These are phyloP conservation scores for Orchesella flavescens DNA, from an alignment of 2,888 invertebrate genomes.

Conservation along the genomic window DNA sequence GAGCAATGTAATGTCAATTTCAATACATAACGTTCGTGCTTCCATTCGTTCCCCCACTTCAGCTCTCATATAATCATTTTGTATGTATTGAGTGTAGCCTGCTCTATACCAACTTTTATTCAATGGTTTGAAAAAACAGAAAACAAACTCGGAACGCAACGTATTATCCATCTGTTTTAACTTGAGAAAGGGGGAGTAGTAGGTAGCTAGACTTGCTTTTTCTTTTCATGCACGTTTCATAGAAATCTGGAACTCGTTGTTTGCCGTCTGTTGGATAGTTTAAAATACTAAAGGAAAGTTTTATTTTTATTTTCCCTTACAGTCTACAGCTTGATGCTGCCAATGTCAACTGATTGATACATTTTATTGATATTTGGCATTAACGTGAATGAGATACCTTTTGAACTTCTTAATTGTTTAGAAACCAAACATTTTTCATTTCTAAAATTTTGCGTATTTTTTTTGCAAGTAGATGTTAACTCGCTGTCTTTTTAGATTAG, in stretches of 20 bases:
- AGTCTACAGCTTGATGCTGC: no score
- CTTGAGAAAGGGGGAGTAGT: background rate
- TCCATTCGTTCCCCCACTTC: background rate
- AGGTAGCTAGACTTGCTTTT: background rate
- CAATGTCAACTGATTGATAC: no score
- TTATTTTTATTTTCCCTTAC: background rate
- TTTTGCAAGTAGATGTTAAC: no score
- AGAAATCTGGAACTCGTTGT: no score
- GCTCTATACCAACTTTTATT: constrained; percentile 23
- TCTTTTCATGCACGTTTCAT: background rate
- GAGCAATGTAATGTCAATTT: background rate
- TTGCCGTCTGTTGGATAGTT: no score
- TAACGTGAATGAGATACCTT: no score
- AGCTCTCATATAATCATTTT: constrained; percentile 56
- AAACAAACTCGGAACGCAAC: constrained; percentile 42
- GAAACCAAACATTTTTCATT: no score
- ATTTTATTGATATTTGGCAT: no score
- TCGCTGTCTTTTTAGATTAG: no score
- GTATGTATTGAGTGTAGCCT: constrained; percentile 25
- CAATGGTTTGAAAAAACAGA: constrained; percentile 35
- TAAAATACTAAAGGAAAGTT: no score
- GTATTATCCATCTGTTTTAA: constrained; percentile 9
- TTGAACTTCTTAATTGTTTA: no score
- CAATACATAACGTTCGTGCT: background rate
- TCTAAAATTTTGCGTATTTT: no score